These are phyloP conservation scores for Malurus alboscapulatus DNA, from an alignment of 2,113 vertebrate species.

Conservation along the genomic window DNA sequence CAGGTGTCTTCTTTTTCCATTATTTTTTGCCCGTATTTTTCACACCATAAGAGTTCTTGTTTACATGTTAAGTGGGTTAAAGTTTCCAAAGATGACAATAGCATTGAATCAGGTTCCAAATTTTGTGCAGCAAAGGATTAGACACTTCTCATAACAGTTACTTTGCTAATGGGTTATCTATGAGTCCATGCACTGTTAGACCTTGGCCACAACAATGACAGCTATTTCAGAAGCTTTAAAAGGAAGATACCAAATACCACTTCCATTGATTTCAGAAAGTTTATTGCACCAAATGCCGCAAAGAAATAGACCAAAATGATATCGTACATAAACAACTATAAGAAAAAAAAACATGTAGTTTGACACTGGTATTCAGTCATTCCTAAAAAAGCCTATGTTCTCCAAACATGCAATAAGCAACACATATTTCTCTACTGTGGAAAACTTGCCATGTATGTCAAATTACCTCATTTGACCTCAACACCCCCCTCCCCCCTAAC, in stretches of 20 bases:
- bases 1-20: background rate
- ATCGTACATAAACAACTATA: conserved; percentile 56
- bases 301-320: conserved; percentile 70
- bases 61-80: background rate
- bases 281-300: conserved; percentile 82
- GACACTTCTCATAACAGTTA: background rate
- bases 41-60: background rate
- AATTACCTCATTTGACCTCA: conserved; percentile 2
- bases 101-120: background rate
- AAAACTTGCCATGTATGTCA: conserved; percentile 39
- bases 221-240: background rate
- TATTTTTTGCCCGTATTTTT: background rate
- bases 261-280: conserved; percentile 63
- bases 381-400: conserved; percentile 59
- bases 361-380: conserved; percentile 61
- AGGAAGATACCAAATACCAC: conserved; percentile 27
- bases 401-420: conserved; percentile 63
- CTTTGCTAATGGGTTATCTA: rapidly evolving
- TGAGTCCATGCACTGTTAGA: rapidly evolving
- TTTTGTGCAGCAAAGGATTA: background rate
- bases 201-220: background rate
- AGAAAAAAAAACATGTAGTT: conserved; percentile 54
- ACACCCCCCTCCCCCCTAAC: background rate
- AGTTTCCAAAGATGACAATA: background rate
- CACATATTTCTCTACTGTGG: conserved; percentile 37